A percentile compares a stretch with the other conserved stretches of the same genome.
Conservation (phyloP, 2,113 vertebrate species). For the Merops nubicus region DNA sequence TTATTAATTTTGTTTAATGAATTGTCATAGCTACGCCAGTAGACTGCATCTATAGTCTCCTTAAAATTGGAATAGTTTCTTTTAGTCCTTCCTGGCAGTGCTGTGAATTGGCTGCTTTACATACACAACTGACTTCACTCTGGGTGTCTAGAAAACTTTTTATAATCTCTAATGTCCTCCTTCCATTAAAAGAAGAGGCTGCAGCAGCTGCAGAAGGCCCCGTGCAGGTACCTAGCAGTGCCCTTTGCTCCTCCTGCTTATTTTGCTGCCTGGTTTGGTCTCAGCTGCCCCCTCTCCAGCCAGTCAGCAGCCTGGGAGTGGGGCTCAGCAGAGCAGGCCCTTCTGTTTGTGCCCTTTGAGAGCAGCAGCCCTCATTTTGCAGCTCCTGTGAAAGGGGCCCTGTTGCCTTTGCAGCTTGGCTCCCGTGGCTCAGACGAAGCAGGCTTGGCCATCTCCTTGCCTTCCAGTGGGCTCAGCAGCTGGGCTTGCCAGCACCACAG, state of each 20-base stretch:
- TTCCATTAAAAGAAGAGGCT: not conserved
- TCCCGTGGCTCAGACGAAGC: not conserved
- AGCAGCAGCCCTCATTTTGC: not conserved
- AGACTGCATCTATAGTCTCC: not conserved
- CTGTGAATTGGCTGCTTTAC: not conserved
- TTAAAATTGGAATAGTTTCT: conserved; percentile 3
- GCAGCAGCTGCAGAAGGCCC: not conserved
- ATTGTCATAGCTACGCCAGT: conserved; percentile 4
- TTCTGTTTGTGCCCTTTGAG: conserved; percentile 5
- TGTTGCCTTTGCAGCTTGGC: not conserved
- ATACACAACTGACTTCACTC: not conserved
- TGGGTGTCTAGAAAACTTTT: not conserved
- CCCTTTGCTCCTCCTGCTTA: not conserved
- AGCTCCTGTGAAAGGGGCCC: conserved; percentile 1
- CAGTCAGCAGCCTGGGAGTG: not conserved
- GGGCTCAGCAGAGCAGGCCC: not conserved
- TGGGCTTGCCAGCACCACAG: not conserved
- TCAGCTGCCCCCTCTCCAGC: conserved; percentile 25
- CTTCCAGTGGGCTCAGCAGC: not conserved
- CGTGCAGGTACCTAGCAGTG: not conserved
- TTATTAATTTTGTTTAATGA: conserved; percentile 33
- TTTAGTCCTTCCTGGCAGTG: not conserved
- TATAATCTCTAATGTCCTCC: not conserved
- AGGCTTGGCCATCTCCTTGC: not conserved
- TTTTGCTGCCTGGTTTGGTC: conserved; percentile 12